Base-by-base conservation (phyloP, 2,888 invertebrate genomes). In the Pterostichus niger region DNA sequence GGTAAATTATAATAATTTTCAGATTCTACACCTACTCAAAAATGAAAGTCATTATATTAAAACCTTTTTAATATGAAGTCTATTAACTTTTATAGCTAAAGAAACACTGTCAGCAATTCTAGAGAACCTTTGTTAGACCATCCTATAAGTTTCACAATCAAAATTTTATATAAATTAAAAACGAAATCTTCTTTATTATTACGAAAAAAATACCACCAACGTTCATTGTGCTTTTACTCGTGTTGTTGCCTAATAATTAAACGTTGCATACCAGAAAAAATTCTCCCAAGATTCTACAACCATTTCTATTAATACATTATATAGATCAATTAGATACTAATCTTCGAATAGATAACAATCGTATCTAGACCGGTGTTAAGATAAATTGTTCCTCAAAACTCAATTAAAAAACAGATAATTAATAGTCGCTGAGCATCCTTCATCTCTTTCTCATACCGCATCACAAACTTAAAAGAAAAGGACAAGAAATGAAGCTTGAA, bases 331-430 rank as follows among this genome's bases (percentile, higher is more conserved):
- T 77, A 77, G 77, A 77, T 77, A 75, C 77, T 75, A 77, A 77
- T 77, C 77, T 77, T 10, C 75, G 40, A 31, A 13, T 40, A 68
- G 79, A 79, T 79, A 79, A 49, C 64, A 79, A 79, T 79, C 46
- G 9, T 61, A 64, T 68, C 44, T 52, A 79, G 49, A 79, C 49
- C 52, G 52, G 68, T 68, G 52, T 79, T 77, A n/a, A 52, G 68
- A 79, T 79, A 68, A 79, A 79, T 79, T 46, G 79, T 79, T 79
- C 68, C 52, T 64, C 79, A 49, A 79, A 79, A 79, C 79, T 64
- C 49, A 79, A 79, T 79, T 79, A 79, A 79, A 79, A 77, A 79
- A 40, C 35, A 31, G 13, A 77, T 77, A 77, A 77, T 77, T 77
- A 77, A 77, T 77, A 77, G 56, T 77, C 77, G 35, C 15, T 15